These are phyloP conservation scores for Trematocara unimaculatum DNA, from an alignment of 2,113 vertebrate genomes.

Conservation along the genomic window DNA sequence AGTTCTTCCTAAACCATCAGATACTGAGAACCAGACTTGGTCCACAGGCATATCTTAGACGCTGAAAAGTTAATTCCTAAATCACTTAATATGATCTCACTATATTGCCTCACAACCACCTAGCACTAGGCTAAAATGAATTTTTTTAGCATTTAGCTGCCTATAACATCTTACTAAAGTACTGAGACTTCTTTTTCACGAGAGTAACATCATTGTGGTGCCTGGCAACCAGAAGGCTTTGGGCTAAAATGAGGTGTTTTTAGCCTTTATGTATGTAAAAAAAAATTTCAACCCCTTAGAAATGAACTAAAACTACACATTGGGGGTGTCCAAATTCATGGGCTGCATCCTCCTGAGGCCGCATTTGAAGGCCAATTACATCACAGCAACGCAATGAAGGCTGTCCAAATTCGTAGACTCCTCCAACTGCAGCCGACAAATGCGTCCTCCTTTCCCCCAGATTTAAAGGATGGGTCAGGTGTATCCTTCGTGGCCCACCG, in stretches of 20 bases:
- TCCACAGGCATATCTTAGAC: background rate
- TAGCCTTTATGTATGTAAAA: background rate
- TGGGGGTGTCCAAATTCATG: background rate
- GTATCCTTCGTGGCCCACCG: background rate
- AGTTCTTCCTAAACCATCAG: background rate
- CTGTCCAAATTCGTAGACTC: background rate
- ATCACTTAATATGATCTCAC: background rate
- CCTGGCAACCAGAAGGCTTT: background rate
- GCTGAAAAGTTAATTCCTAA: background rate
- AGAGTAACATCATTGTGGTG: background rate
- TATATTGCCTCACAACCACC: background rate
- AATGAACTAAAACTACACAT: background rate
- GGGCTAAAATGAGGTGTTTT: background rate
- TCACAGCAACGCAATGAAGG: background rate
- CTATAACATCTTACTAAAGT: background rate
- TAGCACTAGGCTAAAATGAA: background rate
- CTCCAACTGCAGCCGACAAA: background rate
- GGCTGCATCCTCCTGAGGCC: background rate
- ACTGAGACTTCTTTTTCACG: background rate
- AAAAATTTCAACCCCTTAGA: background rate
- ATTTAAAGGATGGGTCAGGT: background rate
- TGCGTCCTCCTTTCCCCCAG: background rate
- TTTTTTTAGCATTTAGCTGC: background rate
- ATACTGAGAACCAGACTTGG: background rate
- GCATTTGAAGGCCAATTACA: background rate